Base-by-base conservation (phyloP, 2,888 invertebrate species). In the Cyrtodaria siliqua region DNA sequence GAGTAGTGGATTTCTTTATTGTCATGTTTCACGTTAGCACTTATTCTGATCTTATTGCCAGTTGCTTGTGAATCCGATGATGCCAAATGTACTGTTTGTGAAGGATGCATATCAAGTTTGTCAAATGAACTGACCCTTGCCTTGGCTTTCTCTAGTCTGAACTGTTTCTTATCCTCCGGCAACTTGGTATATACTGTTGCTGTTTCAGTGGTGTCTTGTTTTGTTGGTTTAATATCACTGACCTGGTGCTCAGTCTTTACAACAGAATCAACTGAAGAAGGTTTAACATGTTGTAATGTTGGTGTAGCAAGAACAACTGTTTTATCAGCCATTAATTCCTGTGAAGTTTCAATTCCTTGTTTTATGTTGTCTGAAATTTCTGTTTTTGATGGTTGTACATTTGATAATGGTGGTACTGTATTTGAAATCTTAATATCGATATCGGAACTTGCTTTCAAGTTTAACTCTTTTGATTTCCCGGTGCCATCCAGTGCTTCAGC, bases 301-400 rank as follows among this genome's bases (percentile, higher is more conserved):
- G 68, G 68, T 20, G 60, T 68, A 23, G 24, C 53, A 20, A 23
- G 53, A 8, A 47, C 27, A n/a, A 27, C 16, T 27, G 50, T 68
- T 27, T 42, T 24, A 23, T 60, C 52, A 16, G 40, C 24, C 4
- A 47, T 24, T 8, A 29, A 20, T 24, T 33, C 26, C 26, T 24
- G 14, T 59, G 38, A 9, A 27, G 33, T 3, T 40, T 50, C 29
- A 16, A n/a, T 16, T n/a, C 18, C 29, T 50, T 27, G 8, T 8
- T 55, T 55, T 9, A 8, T 55, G 27, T 23, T 26, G 40, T 33
- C 59, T 64, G n/a, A 27, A 23, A 23, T 57, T 24, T 27, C 16
- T 49, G 74, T 69, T 64, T 63, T 63, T 23, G 64, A 69, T 14
- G 69, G 64, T n/a, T 49, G 6, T n/a, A 64, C 55, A 27, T 63